Evolutionary conservation across 2,888 invertebrate species (phyloP).

Genomic region (Athripsodes cinereus): DNA sequence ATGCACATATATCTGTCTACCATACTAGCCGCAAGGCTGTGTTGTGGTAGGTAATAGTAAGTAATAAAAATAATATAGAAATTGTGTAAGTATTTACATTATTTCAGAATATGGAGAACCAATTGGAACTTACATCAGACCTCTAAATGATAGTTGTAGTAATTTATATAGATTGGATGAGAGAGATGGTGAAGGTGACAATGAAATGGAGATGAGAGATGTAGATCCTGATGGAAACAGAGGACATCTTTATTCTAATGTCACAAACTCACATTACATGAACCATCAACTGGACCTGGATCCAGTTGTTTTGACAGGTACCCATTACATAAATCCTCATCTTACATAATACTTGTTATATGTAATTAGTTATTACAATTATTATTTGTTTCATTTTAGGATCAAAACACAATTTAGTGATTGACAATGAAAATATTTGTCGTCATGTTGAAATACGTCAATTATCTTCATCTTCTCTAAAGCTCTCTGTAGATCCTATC

Average conservation of each 20-base stretch:
- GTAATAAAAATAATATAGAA: no score
- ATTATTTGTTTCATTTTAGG: slow-evolving; percentile 12
- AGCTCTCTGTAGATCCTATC: slow-evolving; percentile 17
- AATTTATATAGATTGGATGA: slow-evolving; percentile 24
- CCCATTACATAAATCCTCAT: no score
- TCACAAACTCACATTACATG: slow-evolving; percentile 34
- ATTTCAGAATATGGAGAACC: slow-evolving; percentile 19
- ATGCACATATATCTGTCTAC: background rate
- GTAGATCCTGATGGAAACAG: slow-evolving; percentile 10
- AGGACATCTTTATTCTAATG: slow-evolving; percentile 26
- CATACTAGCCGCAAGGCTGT: no score
- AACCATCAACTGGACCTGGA: slow-evolving; percentile 55
- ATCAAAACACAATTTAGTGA: slow-evolving; percentile 25
- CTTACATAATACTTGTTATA: no score
- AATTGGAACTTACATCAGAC: slow-evolving; percentile 18
- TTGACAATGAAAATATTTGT: slow-evolving; percentile 9
- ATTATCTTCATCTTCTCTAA: slow-evolving; percentile 14
- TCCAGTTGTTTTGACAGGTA: slow-evolving; percentile 35
- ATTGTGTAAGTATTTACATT: no score
- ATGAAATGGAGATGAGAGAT: slow-evolving; percentile 9
- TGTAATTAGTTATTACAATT: no score
- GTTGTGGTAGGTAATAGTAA: background rate
- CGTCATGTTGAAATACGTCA: slow-evolving; percentile 21
- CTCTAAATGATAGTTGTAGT: slow-evolving; percentile 23
- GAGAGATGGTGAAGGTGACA: slow-evolving; percentile 15